phyloP scores from a whole-genome alignment of 2,797 vertebrate genomes.

The Echiichthys vipera region DNA sequence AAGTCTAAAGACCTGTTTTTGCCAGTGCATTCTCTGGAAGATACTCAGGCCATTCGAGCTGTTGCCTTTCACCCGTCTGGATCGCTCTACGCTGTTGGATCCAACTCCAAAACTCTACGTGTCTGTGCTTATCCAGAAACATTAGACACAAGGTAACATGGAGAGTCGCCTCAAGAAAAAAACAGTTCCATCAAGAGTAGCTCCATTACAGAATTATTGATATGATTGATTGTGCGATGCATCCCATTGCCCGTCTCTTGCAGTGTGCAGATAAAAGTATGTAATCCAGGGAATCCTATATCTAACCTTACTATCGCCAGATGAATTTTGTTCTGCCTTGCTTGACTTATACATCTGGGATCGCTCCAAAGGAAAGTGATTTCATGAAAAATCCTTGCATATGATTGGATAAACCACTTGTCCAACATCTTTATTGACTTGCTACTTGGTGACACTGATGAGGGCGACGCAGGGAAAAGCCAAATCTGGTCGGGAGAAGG shows the following conservation, averaged over 20 bases:
- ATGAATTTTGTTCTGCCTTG: no score
- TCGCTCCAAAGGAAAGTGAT: no score
- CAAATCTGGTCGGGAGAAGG: no score
- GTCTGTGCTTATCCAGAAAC: conserved; percentile 96
- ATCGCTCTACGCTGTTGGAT: conserved; percentile 93
- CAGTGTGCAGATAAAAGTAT: background rate
- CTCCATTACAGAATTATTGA: background rate
- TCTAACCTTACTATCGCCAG: no score
- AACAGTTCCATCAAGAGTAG: background rate
- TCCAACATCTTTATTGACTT: no score
- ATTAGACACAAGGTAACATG: conserved; percentile 88
- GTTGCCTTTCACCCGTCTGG: conserved; percentile 97
- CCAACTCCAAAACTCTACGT: conserved; percentile 96
- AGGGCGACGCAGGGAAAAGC: no score
- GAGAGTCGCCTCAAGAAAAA: background rate
- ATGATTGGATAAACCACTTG: no score
- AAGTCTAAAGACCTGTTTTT: conserved; percentile 74
- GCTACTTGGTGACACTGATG: no score
- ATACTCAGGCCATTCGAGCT: conserved; percentile 95
- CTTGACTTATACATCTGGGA: no score
- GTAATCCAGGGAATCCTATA: fast-evolving
- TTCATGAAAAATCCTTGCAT: no score
- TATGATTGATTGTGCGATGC: background rate
- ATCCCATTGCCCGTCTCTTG: background rate
- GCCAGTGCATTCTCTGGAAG: conserved; percentile 90